These are phyloP conservation scores for Bembecia ichneumoniformis DNA, from an alignment of 2,888 invertebrate genomes.

Conservation along the genomic window DNA sequence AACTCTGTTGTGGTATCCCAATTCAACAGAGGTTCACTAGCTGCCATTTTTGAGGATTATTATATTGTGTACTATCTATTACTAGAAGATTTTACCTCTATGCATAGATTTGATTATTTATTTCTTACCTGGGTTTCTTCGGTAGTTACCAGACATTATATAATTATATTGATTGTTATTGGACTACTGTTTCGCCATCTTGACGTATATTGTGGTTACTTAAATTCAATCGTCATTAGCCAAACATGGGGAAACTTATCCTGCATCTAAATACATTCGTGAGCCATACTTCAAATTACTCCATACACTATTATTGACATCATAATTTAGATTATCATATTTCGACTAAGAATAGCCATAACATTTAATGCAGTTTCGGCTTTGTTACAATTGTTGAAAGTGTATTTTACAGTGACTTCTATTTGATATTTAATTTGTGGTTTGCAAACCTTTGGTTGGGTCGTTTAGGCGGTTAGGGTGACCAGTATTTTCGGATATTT, in stretches of 20 bases:
- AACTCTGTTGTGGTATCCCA: no score
- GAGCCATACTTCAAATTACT: not conserved
- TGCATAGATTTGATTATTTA: no score
- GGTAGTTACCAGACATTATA: no score
- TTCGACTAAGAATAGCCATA: constrained; percentile 10
- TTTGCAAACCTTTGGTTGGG: constrained; percentile 18
- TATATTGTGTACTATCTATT: no score
- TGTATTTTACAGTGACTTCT: constrained; percentile 12
- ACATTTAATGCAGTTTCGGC: constrained; percentile 9
- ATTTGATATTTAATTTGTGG: constrained; percentile 11
- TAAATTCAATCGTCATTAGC: no score
- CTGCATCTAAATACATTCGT: not conserved
- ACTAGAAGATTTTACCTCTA: no score
- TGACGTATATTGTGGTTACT: no score
- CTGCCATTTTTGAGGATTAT: no score
- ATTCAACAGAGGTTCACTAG: no score
- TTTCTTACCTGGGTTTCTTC: no score
- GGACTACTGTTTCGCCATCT: no score
- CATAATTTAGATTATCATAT: constrained; percentile 43
- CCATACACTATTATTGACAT: constrained; percentile 28
- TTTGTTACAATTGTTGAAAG: constrained; percentile 17
- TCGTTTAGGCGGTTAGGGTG: constrained; percentile 23
- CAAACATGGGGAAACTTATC: not conserved
- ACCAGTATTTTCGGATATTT: constrained; percentile 10
- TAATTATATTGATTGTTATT: no score